These are phyloP conservation scores for Nephrotoma flavescens DNA, from an alignment of 2,888 invertebrate species.

Conservation along the genomic window DNA sequence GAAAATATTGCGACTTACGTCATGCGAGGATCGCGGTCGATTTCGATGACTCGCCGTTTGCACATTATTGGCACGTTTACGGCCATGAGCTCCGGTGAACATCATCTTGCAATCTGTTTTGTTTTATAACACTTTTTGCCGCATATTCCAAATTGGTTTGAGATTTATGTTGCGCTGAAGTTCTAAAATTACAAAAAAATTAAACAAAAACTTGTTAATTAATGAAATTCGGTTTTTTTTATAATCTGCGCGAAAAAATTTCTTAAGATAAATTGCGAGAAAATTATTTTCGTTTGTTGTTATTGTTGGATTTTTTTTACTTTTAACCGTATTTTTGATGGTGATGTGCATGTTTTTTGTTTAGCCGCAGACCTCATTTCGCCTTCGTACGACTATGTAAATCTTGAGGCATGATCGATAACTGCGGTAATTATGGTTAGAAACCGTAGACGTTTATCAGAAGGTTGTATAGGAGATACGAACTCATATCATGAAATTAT, in stretches of 20 bases:
- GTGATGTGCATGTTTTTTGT: neutral
- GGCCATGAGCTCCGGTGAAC: slow-evolving; percentile 52
- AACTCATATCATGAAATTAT: too few relatives aligned
- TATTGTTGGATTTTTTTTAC: neutral
- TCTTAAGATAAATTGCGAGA: neutral
- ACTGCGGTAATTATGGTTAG: too few relatives aligned
- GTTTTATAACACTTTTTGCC: neutral
- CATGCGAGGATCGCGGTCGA: slow-evolving; percentile 19
- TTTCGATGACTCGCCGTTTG: slow-evolving; percentile 26
- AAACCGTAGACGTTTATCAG: too few relatives aligned
- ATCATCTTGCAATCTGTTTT: slow-evolving; percentile 38
- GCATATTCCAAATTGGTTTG: neutral
- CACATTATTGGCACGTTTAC: slow-evolving; percentile 37
- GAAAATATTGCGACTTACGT: neutral
- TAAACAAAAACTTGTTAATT: neutral
- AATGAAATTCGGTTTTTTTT: neutral
- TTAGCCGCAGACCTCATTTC: neutral
- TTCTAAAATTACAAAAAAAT: neutral
- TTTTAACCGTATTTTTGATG: neutral
- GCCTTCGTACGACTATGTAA: too few relatives aligned
- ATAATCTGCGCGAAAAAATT: neutral
- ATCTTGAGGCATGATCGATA: too few relatives aligned
- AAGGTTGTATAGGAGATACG: too few relatives aligned
- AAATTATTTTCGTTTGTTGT: neutral
- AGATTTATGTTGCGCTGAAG: neutral